phyloP scores from a whole-genome alignment of 2,113 vertebrate species.

The Corynorhinus townsendii region DNA sequence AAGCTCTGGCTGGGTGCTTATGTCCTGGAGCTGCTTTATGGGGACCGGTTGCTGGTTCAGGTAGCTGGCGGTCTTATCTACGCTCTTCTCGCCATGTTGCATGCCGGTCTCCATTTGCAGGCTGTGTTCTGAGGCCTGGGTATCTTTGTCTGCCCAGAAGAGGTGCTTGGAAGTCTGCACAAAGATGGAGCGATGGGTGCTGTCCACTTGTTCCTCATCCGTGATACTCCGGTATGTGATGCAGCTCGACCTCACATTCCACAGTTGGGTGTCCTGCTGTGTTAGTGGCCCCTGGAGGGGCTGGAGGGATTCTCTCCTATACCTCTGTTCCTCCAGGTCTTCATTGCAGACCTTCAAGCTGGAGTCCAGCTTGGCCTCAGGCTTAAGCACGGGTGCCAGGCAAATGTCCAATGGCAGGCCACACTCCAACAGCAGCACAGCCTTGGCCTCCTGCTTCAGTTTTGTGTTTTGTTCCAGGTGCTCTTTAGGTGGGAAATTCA shows the following conservation, averaged over 20 bases:
- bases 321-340: neutral
- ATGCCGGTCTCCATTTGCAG: accelerated
- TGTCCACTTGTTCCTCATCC: accelerated
- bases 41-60: neutral
- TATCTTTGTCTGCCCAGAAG: constrained; percentile 59
- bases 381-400: accelerated
- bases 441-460: neutral
- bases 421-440: neutral
- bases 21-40: neutral
- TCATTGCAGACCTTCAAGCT: accelerated
- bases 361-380: neutral
- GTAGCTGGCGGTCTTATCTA: accelerated
- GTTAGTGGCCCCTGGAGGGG: accelerated
- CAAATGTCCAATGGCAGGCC: too few species aligned
- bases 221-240: neutral
- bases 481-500: accelerated
- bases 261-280: accelerated
- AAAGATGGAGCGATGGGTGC: neutral
- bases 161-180: constrained; percentile 68
- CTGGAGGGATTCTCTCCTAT: neutral
- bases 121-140: constrained; percentile 52
- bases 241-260: neutral
- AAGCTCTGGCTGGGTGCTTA: neutral
- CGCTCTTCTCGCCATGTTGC: accelerated
- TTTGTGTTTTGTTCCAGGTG: neutral